Conservation (phyloP, 1,140 invertebrate genomes). For the Drosophila trapezifrons region DNA sequence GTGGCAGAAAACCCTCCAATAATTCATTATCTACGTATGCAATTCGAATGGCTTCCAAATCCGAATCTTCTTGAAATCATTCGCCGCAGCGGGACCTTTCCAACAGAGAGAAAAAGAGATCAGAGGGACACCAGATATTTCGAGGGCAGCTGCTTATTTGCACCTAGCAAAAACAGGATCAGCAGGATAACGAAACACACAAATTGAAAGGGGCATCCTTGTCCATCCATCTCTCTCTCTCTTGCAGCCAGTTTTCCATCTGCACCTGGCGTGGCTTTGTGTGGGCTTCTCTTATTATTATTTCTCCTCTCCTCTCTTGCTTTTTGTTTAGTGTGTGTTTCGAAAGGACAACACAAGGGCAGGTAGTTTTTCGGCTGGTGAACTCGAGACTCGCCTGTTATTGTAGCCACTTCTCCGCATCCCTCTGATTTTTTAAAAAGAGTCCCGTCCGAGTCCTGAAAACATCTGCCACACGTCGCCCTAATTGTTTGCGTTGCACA, state of each 20-base stretch:
- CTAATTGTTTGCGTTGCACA: constrained; percentile 79
- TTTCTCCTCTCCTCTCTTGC: constrained; percentile 10
- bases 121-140: constrained; percentile 9
- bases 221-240: constrained; percentile 8
- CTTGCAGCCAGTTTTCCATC: constrained; percentile 37
- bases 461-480: constrained; percentile 80
- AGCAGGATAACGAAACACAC: constrained; percentile 62
- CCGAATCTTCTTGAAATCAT: constrained; percentile 27
- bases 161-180: constrained; percentile 53
- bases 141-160: constrained; percentile 55
- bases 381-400: constrained; percentile 48
- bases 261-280: constrained; percentile 71
- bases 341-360: constrained; percentile 43
- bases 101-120: neutral
- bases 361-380: constrained; percentile 29
- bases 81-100: constrained; percentile 42
- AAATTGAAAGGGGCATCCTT: constrained; percentile 67
- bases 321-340: constrained; percentile 3
- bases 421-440: constrained; percentile 48
- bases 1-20: constrained; percentile 10
- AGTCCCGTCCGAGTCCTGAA: constrained; percentile 66
- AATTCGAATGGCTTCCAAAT: constrained; percentile 33
- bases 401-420: constrained; percentile 64
- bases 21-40: constrained; percentile 48
- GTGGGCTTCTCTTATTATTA: constrained; percentile 28